phyloP scores from a whole-genome alignment of 2,113 vertebrate species.

The Thamnaconus septentrionalis region DNA sequence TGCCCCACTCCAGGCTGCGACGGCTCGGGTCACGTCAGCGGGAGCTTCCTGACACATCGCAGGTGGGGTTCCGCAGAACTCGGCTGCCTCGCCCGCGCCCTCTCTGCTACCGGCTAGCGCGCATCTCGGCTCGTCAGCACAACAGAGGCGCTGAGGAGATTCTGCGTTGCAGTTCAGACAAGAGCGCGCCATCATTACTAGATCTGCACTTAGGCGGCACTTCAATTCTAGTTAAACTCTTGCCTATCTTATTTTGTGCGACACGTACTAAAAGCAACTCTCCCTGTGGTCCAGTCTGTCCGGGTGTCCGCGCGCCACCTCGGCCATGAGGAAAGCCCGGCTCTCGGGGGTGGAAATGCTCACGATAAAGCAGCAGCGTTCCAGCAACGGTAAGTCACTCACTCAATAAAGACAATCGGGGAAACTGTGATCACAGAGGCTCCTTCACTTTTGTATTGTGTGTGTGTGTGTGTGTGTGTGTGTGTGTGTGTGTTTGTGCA shows the following conservation, averaged over 20 bases:
- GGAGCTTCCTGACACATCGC: conserved; percentile 97
- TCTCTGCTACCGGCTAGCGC: too few species aligned
- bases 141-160: too few species aligned
- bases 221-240: neutral
- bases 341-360: conserved; percentile 97
- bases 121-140: too few species aligned
- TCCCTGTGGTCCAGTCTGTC: conserved; percentile 83
- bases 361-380: conserved; percentile 94
- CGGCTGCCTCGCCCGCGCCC: too few species aligned
- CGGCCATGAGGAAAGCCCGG: conserved; percentile 98
- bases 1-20: conserved; percentile 97
- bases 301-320: conserved; percentile 96
- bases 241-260: neutral
- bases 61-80: conserved; percentile 80
- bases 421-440: neutral
- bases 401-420: conserved; percentile 53
- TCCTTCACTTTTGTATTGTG: too few species aligned
- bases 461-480: too few species aligned
- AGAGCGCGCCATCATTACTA: too few species aligned
- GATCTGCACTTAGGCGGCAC: too few species aligned
- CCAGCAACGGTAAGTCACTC: conserved; percentile 87
- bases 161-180: too few species aligned
- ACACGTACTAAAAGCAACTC: conserved; percentile 26
- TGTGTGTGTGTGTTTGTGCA: too few species aligned
- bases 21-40: conserved; percentile 96